Evolutionary conservation across 2,113 vertebrate species (phyloP), one percentile per base, ranked within the genome.

Genomic region (Psilopsiagon aymara): DNA sequence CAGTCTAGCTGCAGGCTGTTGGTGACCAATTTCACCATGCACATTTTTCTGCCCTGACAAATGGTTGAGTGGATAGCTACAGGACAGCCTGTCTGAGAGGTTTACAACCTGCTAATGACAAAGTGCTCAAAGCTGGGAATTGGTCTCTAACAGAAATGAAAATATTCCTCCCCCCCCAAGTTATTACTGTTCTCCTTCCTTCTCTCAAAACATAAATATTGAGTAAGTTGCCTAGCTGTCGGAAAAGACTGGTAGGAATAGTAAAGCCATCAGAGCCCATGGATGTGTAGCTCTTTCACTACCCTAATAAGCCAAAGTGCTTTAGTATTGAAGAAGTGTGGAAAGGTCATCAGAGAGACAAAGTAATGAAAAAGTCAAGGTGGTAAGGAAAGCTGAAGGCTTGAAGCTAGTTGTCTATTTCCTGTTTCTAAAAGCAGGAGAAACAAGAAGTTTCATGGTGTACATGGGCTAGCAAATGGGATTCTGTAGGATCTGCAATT

Each of bases 1-100:
- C 67, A 90, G 37, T 57, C 63, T 68, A 55, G 63, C 88, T 52
- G 53, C 41, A 90, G 75, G 81, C 83, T 91, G 73, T 33, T 11
- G 7, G 69, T 84, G 86, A 88, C 82, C 67, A 66, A 13, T 90
- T 96, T 90, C 57, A 85, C 41, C 52, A 60, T 4, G 19, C 51
- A 57, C 46, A 75, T 88, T 89, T 79, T 93, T 88, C 94, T 96
- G 60, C 81, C 51, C 88, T 95, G 92, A 87, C 47, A 70, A 43
- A 70, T 3, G 70, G 90, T 71, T 93, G 52, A 44, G 70, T 13
- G 69, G 85, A 86, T 55, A 88, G 88, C 90, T 70, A 70, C 5
- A 52, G 84, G 31, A 82, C 82, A 71, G 78, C 33, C 73, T 88
- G 90, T 84, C 80, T 88, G 85, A 93, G 5, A 80, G 75, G 43